Evolutionary conservation across 2,888 invertebrate genomes (phyloP).

Genomic region (Volucella inanis): DNA sequence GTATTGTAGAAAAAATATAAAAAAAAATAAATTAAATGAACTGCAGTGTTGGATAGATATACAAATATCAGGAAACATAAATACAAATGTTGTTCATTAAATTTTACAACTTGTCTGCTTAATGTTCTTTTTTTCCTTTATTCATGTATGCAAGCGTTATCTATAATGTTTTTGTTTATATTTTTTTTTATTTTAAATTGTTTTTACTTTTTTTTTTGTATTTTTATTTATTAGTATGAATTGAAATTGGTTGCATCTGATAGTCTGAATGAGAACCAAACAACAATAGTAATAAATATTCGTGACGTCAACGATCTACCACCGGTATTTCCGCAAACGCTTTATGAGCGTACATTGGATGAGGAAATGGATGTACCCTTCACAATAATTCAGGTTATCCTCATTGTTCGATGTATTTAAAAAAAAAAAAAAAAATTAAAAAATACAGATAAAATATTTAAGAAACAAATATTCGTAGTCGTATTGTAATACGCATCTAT

Average conservation of each 20-base stretch:
- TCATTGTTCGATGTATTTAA: conserved; percentile 10
- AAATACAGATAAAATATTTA: conserved; percentile 1
- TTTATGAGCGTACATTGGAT: conserved; percentile 89
- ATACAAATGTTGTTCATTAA: conserved; percentile 42
- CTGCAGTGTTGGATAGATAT: conserved; percentile 13
- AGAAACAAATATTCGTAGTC: conserved; percentile 12
- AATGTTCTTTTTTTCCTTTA: conserved; percentile 47
- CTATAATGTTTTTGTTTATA: conserved; percentile 52
- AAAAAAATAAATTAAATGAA: conserved; percentile 33
- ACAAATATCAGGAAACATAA: conserved; percentile 46
- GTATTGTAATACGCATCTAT: neutral
- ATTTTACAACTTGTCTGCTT: conserved; percentile 51
- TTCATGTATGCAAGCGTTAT: conserved; percentile 67
- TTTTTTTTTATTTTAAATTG: conserved; percentile 5
- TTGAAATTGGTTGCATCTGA: conserved; percentile 94
- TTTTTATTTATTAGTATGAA: conserved; percentile 87
- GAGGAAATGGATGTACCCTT: conserved; percentile 90
- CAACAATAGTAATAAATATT: conserved; percentile 91
- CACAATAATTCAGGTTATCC: conserved; percentile 89
- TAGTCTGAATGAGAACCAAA: conserved; percentile 94
- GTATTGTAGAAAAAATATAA: neutral
- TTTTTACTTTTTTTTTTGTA: conserved; percentile 76
- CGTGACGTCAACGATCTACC: conserved; percentile 95
- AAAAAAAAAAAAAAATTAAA: conserved; percentile 14
- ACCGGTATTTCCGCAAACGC: conserved; percentile 89